Conservation (phyloP, 2,113 vertebrate genomes). For the Speoplatyrhinus poulsoni region DNA sequence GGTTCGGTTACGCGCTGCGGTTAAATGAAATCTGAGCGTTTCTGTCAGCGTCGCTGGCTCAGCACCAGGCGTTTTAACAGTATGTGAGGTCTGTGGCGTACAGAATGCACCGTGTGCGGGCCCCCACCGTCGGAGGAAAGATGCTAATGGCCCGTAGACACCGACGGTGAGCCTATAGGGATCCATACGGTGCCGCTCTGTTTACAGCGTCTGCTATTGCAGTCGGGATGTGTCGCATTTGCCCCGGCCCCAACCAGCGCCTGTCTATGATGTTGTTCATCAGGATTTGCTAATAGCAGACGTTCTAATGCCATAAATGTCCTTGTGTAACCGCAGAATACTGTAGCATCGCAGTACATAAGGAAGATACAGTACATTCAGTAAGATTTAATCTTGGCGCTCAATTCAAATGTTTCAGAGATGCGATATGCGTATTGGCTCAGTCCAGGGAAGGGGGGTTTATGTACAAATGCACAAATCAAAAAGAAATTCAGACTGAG, state of each 20-base stretch:
- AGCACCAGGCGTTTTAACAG: slow-evolving; percentile 60
- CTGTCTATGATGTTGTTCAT: slow-evolving; percentile 62
- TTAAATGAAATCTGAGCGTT: slow-evolving; percentile 43
- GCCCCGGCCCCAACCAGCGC: slow-evolving; percentile 58
- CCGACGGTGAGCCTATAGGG: slow-evolving; percentile 35
- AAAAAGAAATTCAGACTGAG: no score
- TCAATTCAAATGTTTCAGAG: no score
- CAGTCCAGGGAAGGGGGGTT: no score
- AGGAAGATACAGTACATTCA: no score
- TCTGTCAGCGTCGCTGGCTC: slow-evolving; percentile 57
- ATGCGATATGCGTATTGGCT: no score
- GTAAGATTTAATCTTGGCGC: no score
- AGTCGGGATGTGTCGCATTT: background rate
- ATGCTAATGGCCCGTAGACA: slow-evolving; percentile 63
- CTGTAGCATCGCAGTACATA: background rate
- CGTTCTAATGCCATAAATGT: slow-evolving; percentile 64
- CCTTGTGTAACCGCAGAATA: slow-evolving; percentile 51
- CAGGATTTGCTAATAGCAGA: slow-evolving; percentile 59
- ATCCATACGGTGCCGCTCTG: no score
- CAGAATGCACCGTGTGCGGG: slow-evolving; percentile 68
- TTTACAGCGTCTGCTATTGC: no score
- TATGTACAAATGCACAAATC: no score
- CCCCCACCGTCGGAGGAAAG: slow-evolving; percentile 58
- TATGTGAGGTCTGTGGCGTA: slow-evolving; percentile 45
- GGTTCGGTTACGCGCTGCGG: slow-evolving; percentile 24